Percentiles rank a stretch among this genome's conserved stretches.
phyloP scores from a whole-genome alignment of 2,888 invertebrate species.

The Brassicogethes aeneus region DNA sequence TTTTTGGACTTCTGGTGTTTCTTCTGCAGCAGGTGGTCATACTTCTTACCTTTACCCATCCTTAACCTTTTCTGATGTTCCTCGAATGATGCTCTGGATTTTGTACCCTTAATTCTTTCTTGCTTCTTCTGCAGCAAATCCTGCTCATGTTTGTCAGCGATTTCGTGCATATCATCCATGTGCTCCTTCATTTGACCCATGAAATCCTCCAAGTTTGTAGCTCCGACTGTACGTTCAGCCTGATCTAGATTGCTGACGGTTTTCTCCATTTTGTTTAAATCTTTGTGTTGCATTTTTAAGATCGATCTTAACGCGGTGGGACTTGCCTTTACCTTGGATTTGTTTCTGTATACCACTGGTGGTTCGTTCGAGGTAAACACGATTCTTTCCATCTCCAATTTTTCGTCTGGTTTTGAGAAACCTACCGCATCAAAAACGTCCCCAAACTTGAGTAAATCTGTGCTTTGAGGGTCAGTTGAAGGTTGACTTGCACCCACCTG shows the following conservation, averaged over 20 bases:
- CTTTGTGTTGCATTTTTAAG: constrained; percentile 2
- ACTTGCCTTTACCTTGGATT: not conserved
- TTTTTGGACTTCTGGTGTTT: too few species aligned
- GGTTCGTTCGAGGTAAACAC: constrained; percentile 12
- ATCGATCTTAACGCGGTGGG: not conserved
- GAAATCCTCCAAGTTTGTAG: constrained; percentile 20
- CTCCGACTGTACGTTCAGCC: constrained; percentile 16
- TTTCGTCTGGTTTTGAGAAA: constrained; percentile 28
- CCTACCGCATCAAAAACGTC: constrained; percentile 33
- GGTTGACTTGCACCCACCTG: constrained; percentile 1
- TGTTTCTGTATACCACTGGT: not conserved
- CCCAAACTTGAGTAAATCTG: constrained; percentile 30
- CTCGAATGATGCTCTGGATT: too few species aligned
- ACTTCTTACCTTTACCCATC: too few species aligned
- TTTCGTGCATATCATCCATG: constrained; percentile 15
- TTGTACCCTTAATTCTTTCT: too few species aligned
- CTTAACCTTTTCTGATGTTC: too few species aligned
- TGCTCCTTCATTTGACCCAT: constrained; percentile 20
- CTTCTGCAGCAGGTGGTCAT: too few species aligned
- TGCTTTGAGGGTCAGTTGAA: not conserved
- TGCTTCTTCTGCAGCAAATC: too few species aligned
- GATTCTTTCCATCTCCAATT: constrained; percentile 23
- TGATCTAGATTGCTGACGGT: constrained; percentile 14
- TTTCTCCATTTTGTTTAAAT: constrained; percentile 7
- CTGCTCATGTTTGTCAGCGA: too few species aligned